Conservation (phyloP, 2,113 vertebrate genomes). For the Bos javanicus region DNA sequence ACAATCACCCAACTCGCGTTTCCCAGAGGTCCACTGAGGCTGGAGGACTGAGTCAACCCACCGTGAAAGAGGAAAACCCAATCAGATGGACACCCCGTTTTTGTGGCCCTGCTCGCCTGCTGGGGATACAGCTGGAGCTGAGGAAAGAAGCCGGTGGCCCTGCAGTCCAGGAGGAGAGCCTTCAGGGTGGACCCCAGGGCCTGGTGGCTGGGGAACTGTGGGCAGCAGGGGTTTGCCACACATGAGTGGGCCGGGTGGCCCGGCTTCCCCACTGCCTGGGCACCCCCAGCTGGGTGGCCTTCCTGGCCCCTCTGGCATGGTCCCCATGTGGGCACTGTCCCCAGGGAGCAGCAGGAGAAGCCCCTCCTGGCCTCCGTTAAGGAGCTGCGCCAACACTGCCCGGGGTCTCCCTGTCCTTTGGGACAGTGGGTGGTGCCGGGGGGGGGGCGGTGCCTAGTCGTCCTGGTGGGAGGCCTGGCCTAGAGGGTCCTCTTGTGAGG, state of each 20-base stretch:
- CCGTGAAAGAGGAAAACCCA: rapidly evolving
- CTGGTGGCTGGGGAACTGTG: neutral
- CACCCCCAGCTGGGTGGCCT: too few species aligned
- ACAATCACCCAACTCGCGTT: neutral
- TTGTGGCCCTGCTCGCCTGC: rapidly evolving
- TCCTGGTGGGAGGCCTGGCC: rapidly evolving
- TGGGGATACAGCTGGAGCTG: rapidly evolving
- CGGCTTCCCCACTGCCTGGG: too few species aligned
- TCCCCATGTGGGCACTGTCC: neutral
- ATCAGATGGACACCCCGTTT: rapidly evolving
- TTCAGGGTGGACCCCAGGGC: rapidly evolving
- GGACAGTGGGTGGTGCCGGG: rapidly evolving
- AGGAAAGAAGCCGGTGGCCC: rapidly evolving
- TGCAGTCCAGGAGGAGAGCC: rapidly evolving
- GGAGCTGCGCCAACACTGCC: neutral
- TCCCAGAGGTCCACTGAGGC: neutral
- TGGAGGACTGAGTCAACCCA: neutral
- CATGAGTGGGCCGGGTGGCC: neutral
- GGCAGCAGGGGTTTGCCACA: neutral
- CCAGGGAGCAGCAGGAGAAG: too few species aligned
- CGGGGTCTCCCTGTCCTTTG: rapidly evolving
- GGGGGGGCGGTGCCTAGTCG: rapidly evolving
- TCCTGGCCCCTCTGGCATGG: neutral
- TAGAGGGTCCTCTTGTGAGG: rapidly evolving
- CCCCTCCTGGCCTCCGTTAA: neutral